Base-by-base conservation (phyloP, 2,113 vertebrate genomes). In the Grantiella picta region DNA sequence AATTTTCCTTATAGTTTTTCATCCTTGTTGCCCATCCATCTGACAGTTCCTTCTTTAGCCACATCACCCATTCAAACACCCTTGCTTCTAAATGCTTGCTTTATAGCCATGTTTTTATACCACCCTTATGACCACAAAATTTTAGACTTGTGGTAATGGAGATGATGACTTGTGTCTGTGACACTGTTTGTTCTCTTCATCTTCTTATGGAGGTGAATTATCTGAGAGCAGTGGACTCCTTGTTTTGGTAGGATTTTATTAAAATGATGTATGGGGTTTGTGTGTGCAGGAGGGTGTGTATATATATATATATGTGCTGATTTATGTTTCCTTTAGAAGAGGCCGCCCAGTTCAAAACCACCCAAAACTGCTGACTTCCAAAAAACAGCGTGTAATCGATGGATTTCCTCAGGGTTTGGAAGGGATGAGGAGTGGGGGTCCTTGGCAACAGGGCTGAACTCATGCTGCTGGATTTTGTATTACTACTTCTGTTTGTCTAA, bases 321-420 rank as follows among this genome's bases (percentile, higher is more conserved):
- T 86, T 63, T 88, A 40, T 86, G 71, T 85, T 90, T 88, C 63
- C 45, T 85, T 92, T 85, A 88, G 63, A 85, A 77, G 59, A 93
- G 84, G 36, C 21, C 18, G 10, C 63, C 35, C 22, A 53, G 33
- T 87, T 82, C 38, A 38, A 72, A 95, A 56, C 68, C 81, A 73
- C 29, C 64, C 70, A 31, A 44, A 93, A 54, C 38, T 86, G 90
- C 82, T 94, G 84, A 82, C 50, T 57, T 90, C 47, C 33, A 76
- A 52, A 75, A 73, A 50, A 7, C 0, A 12, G 49, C 28, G n/a
- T 56, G 29, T 61, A 85, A 91, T 83, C 47, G 0, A 85, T 82
- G 57, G 65, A 64, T 91, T 91, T 91, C 69, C 50, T 94, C 29
- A 29, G n/a, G 10, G 15, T 73, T 90, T 11, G 1, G 71, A 65